Conservation (phyloP, 1,140 invertebrate species). For the Anoplophora glabripennis region DNA sequence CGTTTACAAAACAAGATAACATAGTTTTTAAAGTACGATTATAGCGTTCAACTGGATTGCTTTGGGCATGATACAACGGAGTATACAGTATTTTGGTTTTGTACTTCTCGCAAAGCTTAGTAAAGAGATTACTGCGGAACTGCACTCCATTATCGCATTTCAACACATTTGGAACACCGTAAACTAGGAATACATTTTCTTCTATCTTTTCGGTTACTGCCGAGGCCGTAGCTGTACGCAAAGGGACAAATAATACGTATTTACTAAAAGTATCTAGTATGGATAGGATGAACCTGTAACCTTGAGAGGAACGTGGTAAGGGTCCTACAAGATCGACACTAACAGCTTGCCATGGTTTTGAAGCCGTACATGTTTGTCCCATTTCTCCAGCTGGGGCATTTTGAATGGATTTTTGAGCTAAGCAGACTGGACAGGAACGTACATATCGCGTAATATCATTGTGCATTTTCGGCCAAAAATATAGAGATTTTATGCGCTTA, state of each 20-base stretch:
- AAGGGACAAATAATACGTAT: conserved; percentile 23
- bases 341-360: conserved; percentile 9
- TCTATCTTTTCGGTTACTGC: conserved; percentile 22
- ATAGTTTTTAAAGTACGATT: no score
- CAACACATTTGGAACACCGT: conserved; percentile 19
- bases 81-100: no score
- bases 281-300: conserved; percentile 41
- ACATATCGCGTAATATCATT: conserved; percentile 34
- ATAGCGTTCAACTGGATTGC: no score
- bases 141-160: conserved; percentile 36
- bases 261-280: conserved; percentile 43
- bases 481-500: conserved; percentile 15
- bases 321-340: conserved; percentile 18
- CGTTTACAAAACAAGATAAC: no score
- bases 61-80: no score
- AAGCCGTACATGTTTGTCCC: conserved; percentile 13
- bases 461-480: conserved; percentile 40
- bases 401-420: conserved; percentile 31
- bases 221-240: conserved; percentile 16
- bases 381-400: conserved; percentile 35
- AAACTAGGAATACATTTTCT: conserved; percentile 26
- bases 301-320: conserved; percentile 34
- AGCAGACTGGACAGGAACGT: conserved; percentile 33
- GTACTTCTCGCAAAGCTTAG: no score
- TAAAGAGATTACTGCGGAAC: no score